phyloP scores from a whole-genome alignment of 1,140 invertebrate genomes.

The Aphaenogaster ashmeadi region DNA sequence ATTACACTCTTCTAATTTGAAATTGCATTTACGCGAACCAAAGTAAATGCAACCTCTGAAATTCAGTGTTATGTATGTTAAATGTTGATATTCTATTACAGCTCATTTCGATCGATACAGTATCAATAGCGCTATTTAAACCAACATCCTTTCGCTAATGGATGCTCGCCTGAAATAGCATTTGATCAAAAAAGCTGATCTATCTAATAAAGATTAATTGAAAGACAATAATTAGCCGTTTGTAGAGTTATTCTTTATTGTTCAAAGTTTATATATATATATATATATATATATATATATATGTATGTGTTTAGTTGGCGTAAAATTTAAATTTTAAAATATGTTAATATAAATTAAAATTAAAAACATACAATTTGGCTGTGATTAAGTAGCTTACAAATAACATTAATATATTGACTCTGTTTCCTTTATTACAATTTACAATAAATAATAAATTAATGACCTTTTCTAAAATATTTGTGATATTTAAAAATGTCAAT shows the following conservation, averaged over 20 bases:
- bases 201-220: background rate
- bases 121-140: constrained; percentile 9
- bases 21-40: constrained; percentile 23
- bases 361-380: constrained; percentile 20
- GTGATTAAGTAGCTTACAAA: constrained; percentile 10
- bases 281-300: background rate
- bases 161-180: background rate
- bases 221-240: constrained; percentile 2
- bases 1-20: background rate
- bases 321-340: background rate
- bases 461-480: background rate
- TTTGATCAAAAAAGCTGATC: background rate
- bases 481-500: background rate
- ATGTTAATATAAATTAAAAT: constrained; percentile 13
- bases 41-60: constrained; percentile 26
- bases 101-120: background rate
- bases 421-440: constrained; percentile 14
- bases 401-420: background rate
- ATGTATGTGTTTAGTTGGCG: background rate
- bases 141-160: background rate
- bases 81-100: constrained; percentile 11
- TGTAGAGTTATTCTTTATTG: constrained; percentile 15
- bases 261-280: background rate
- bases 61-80: constrained; percentile 23
- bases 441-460: background rate